phyloP scores from a whole-genome alignment of 2,113 vertebrate species.

The Microtus pennsylvanicus region DNA sequence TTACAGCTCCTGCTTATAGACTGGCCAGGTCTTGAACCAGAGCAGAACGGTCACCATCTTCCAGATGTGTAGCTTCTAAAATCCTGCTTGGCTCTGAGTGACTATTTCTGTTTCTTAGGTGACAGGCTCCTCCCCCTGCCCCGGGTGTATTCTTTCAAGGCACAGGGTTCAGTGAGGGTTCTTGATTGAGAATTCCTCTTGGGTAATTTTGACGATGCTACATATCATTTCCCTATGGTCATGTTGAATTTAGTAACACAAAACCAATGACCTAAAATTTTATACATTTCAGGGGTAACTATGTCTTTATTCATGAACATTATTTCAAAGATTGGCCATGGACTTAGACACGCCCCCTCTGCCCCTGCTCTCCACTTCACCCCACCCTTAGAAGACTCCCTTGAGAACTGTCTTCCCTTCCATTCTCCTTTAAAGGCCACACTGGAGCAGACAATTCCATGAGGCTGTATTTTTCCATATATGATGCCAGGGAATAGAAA shows the following conservation, averaged over 20 bases:
- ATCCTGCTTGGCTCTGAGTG: neutral
- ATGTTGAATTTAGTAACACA: constrained; percentile 72
- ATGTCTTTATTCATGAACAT: constrained; percentile 81
- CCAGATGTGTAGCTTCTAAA: neutral
- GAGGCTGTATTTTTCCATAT: constrained; percentile 89
- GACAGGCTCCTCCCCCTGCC: neutral
- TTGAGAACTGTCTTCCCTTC: constrained; percentile 85
- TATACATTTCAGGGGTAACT: constrained; percentile 80
- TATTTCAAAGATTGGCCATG: constrained; percentile 77
- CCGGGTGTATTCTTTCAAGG: neutral
- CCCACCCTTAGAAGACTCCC: constrained; percentile 81
- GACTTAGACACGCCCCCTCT: constrained; percentile 66
- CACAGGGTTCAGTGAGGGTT: constrained; percentile 39
- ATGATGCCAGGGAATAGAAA: constrained; percentile 86
- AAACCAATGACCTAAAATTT: constrained; percentile 79
- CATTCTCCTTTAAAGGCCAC: constrained; percentile 88
- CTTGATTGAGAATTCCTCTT: constrained; percentile 55
- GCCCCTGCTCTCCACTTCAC: constrained; percentile 70
- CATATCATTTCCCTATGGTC: constrained; percentile 1
- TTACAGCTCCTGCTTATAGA: neutral
- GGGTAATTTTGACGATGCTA: neutral
- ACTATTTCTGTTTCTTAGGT: neutral
- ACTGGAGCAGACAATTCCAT: constrained; percentile 86
- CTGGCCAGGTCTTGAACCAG: neutral
- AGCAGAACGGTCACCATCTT: neutral